A percentile compares a stretch with the other conserved stretches of the same genome.
Evolutionary conservation across 2,888 invertebrate species (phyloP).

Genomic region (Bursaphelenchus okinawaensis): DNA sequence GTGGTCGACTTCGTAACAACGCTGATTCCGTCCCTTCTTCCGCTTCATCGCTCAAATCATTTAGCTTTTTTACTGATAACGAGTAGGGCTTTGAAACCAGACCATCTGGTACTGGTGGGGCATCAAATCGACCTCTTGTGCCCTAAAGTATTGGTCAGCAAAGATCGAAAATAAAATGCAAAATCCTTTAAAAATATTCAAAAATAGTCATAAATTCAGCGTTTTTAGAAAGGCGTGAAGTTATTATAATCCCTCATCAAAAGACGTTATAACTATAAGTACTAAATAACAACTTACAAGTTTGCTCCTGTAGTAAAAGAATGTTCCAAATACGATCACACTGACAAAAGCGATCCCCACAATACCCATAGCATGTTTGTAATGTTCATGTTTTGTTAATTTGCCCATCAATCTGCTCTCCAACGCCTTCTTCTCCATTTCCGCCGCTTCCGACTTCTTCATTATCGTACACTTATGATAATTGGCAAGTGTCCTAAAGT

Average conservation of each 20-base stretch:
- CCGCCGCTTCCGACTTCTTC: conserved; percentile 36
- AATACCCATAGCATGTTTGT: conserved; percentile 38
- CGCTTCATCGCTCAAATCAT: neutral
- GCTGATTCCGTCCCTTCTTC: neutral
- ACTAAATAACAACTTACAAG: conserved; percentile 15
- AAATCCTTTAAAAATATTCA: conserved; percentile 6
- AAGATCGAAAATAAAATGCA: too few relatives aligned
- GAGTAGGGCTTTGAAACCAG: conserved; percentile 4
- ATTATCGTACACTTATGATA: conserved; percentile 37
- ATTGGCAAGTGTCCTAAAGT: conserved; percentile 44
- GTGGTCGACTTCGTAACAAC: neutral
- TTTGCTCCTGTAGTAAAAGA: conserved; percentile 45
- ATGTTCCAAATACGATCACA: conserved; percentile 38
- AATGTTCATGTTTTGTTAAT: conserved; percentile 36
- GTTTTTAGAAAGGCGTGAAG: too few relatives aligned
- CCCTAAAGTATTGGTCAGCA: too few relatives aligned
- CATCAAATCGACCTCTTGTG: conserved; percentile 27
- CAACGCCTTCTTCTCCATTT: conserved; percentile 27
- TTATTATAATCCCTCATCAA: neutral
- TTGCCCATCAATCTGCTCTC: conserved; percentile 15
- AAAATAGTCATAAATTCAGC: neutral
- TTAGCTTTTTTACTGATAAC: neutral
- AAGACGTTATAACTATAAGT: neutral
- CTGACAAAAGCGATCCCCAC: conserved; percentile 35
- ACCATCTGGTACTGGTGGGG: conserved; percentile 11